Percentiles rank a stretch among this genome's conserved stretches.
These are phyloP conservation scores for Pseudachorutes palmiensis DNA, from an alignment of 1,140 invertebrate species.

Conservation along the genomic window DNA sequence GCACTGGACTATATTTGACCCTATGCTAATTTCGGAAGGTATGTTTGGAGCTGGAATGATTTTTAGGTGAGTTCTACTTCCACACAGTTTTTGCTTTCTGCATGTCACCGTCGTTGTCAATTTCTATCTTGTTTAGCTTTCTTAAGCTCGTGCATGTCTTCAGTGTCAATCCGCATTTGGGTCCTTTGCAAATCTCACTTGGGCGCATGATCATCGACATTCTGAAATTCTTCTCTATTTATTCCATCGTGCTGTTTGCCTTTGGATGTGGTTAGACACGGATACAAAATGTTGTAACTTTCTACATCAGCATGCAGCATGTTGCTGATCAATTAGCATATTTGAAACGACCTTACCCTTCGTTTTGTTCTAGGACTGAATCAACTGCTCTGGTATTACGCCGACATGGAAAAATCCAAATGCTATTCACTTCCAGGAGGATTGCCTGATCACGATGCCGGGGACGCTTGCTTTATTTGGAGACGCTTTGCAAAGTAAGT, in stretches of 20 bases:
- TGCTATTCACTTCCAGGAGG: conserved; percentile 48
- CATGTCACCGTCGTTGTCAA: no score
- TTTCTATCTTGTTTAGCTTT: conserved; percentile 53
- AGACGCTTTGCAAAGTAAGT: conserved; percentile 80
- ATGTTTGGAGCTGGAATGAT: conserved; percentile 92
- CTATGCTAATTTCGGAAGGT: conserved; percentile 87
- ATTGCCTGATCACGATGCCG: conserved; percentile 14
- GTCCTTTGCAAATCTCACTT: conserved; percentile 87
- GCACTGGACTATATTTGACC: conserved; percentile 84
- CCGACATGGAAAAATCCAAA: conserved; percentile 78
- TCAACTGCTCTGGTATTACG: conserved; percentile 91
- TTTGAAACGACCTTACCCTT: no score
- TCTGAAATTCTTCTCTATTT: conserved; percentile 93
- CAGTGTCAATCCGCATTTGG: conserved; percentile 95
- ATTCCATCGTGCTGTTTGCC: conserved; percentile 90
- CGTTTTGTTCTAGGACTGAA: conserved; percentile 52
- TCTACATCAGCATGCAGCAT: neutral
- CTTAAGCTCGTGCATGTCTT: conserved; percentile 98
- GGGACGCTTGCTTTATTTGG: conserved; percentile 66
- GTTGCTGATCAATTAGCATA: neutral
- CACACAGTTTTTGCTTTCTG: neutral
- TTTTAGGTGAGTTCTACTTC: conserved; percentile 60
- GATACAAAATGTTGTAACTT: no score
- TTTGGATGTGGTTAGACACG: conserved; percentile 84
- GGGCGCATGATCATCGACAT: conserved; percentile 97